phyloP scores from a whole-genome alignment of 2,888 invertebrate species.

The Lamellibrachia columna region DNA sequence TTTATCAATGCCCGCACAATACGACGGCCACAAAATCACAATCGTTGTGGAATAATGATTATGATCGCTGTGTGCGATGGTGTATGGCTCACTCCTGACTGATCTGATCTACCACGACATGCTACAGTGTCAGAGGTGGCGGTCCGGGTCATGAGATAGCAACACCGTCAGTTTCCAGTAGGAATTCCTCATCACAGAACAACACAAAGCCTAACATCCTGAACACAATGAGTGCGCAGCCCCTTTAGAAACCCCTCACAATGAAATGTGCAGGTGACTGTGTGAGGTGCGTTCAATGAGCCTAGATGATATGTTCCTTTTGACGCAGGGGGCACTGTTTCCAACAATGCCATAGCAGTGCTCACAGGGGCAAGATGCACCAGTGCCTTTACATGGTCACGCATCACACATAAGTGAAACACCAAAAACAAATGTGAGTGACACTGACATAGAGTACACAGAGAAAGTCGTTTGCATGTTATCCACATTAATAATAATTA shows the following conservation, averaged over 20 bases:
- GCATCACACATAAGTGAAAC: neutral
- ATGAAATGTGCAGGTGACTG: neutral
- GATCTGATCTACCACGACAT: neutral
- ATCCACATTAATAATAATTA: neutral
- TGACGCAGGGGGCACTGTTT: neutral
- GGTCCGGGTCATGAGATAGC: neutral
- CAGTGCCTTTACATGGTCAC: neutral
- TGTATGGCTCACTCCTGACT: neutral
- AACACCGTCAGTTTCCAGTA: neutral
- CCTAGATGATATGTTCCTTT: neutral
- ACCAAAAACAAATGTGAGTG: neutral
- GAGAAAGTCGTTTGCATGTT: neutral
- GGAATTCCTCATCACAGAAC: neutral
- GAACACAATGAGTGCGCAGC: neutral
- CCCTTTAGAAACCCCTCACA: neutral
- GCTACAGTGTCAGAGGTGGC: neutral
- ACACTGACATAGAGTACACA: neutral
- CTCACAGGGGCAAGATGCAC: neutral
- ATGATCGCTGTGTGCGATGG: neutral
- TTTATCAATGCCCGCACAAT: conserved; percentile 16
- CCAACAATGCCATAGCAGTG: neutral
- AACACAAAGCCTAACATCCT: neutral
- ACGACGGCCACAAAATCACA: conserved; percentile 16
- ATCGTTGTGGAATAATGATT: conserved; percentile 1
- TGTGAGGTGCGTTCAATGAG: neutral